Percentiles rank a stretch among this genome's conserved stretches.
Evolutionary conservation across 2,113 vertebrate species (phyloP).

Genomic region (Microcebus ravelobensis): DNA sequence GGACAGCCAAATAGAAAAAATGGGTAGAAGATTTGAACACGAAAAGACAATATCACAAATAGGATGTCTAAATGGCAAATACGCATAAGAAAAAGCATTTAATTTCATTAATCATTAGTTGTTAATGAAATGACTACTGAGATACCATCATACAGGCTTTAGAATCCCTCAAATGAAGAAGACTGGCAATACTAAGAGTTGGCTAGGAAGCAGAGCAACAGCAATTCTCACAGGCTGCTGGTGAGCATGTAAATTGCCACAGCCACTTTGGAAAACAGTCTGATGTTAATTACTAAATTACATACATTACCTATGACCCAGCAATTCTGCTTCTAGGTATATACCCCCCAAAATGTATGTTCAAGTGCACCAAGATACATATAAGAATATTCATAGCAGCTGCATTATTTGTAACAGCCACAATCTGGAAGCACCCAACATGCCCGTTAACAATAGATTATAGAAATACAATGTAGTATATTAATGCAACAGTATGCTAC

Average conservation of each 20-base stretch:
- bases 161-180: neutral
- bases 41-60: neutral
- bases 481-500: neutral
- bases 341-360: neutral
- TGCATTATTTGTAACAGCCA: neutral
- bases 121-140: neutral
- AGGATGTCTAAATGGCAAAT: neutral
- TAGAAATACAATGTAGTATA: neutral
- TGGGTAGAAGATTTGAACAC: neutral
- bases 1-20: slow-evolving; percentile 15
- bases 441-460: neutral
- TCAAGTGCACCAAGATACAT: neutral
- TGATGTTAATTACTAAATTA: neutral
- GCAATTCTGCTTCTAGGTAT: neutral
- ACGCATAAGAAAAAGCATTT: neutral
- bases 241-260: neutral
- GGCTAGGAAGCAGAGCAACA: neutral
- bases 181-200: neutral
- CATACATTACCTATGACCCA: neutral
- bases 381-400: neutral
- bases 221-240: neutral
- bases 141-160: neutral
- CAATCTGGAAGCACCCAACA: neutral
- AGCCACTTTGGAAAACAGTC: neutral
- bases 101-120: neutral